phyloP scores from a whole-genome alignment of 2,113 vertebrate genomes.

The Takifugu flavidus region DNA sequence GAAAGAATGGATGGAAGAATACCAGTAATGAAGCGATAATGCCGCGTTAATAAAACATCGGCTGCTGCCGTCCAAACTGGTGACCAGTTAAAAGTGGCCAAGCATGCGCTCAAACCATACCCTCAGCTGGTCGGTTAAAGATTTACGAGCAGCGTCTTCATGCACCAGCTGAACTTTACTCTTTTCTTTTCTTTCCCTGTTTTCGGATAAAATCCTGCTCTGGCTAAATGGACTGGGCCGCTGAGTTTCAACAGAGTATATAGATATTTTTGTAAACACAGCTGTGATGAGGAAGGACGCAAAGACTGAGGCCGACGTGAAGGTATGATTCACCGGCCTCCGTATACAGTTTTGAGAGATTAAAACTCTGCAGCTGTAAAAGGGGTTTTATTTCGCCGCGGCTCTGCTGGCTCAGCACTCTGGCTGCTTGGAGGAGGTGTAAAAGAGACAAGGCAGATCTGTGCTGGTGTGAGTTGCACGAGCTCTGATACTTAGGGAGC shows the following conservation, averaged over 20 bases:
- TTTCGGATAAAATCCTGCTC: too few relatives aligned
- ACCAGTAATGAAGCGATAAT: constrained; percentile 8
- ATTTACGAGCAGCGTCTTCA: too few relatives aligned
- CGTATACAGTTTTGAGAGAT: constrained; percentile 23
- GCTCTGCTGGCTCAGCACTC: constrained; percentile 46
- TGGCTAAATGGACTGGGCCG: too few relatives aligned
- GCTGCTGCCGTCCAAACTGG: too few relatives aligned
- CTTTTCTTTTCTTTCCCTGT: too few relatives aligned
- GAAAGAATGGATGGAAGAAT: constrained; percentile 10
- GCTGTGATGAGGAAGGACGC: not conserved
- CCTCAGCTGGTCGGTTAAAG: too few relatives aligned
- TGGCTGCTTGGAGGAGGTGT: constrained; percentile 41
- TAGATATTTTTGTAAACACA: not conserved
- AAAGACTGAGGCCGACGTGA: not conserved
- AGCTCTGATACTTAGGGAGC: constrained; percentile 55
- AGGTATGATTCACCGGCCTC: constrained; percentile 5
- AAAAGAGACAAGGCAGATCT: constrained; percentile 61
- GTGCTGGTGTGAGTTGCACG: constrained; percentile 55
- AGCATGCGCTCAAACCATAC: too few relatives aligned
- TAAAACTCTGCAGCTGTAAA: constrained; percentile 35
- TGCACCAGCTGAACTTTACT: too few relatives aligned
- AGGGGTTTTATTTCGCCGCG: constrained; percentile 33
- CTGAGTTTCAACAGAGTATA: too few relatives aligned
- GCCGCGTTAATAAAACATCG: too few relatives aligned
- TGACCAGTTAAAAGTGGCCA: too few relatives aligned